These are phyloP conservation scores for Heteromyza rotundicornis DNA, from an alignment of 2,888 invertebrate genomes.

Conservation along the genomic window DNA sequence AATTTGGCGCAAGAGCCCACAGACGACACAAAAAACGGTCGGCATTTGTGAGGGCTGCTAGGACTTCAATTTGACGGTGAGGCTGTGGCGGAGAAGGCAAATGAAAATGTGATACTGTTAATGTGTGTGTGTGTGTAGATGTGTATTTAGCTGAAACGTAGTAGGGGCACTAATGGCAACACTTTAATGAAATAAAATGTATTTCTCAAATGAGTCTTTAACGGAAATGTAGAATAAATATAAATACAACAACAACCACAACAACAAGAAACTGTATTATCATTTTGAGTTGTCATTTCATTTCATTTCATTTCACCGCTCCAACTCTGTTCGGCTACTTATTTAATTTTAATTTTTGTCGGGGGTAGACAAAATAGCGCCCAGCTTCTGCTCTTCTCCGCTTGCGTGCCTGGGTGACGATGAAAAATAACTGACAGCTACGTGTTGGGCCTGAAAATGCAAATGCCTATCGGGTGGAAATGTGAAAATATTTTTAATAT, in stretches of 20 bases:
- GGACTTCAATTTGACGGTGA: too few species aligned
- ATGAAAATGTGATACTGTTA: not conserved
- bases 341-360: not conserved
- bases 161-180: too few species aligned
- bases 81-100: slow-evolving; percentile 8
- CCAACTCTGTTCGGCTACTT: too few species aligned
- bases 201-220: too few species aligned
- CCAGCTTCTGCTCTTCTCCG: slow-evolving; percentile 5
- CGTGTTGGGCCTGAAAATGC: not conserved
- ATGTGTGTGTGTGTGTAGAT: slow-evolving; percentile 3
- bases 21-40: too few species aligned
- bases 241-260: too few species aligned
- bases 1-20: slow-evolving; percentile 53
- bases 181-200: too few species aligned
- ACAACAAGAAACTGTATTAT: too few species aligned
- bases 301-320: too few species aligned
- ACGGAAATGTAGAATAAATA: too few species aligned
- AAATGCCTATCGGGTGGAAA: not conserved
- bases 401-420: slow-evolving; percentile 10
- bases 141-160: not conserved
- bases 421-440: not conserved
- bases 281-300: too few species aligned
- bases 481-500: not conserved
- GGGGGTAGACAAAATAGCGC: not conserved
- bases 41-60: too few species aligned